Evolutionary conservation across 2,113 vertebrate genomes (phyloP).

Genomic region (Pedetes capensis): DNA sequence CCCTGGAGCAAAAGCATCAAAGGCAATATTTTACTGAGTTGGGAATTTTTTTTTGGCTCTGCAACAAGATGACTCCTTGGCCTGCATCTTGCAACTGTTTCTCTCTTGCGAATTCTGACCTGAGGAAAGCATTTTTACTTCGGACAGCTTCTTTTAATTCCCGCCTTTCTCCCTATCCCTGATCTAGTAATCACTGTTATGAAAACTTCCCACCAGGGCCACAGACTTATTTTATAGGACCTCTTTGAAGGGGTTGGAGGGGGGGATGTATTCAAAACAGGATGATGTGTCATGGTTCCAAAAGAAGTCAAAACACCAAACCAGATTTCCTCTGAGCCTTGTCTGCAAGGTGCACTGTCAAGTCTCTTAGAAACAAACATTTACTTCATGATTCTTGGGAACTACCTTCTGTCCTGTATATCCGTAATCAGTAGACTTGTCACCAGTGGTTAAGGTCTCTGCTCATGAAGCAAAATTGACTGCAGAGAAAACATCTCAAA

Average conservation of each 20-base stretch:
- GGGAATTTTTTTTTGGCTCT: conserved; percentile 63
- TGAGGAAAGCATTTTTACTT: conserved; percentile 47
- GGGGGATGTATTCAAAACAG: background rate
- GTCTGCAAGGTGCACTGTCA: background rate
- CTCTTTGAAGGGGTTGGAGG: conserved; percentile 20
- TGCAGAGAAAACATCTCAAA: background rate
- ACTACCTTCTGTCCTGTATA: background rate
- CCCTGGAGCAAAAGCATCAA: conserved; percentile 73
- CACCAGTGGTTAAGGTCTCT: background rate
- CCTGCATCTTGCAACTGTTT: background rate
- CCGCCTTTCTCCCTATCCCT: background rate
- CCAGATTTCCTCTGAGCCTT: background rate
- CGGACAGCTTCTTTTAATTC: conserved; percentile 48
- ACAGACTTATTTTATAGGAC: conserved; percentile 48
- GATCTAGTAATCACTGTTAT: conserved; percentile 45
- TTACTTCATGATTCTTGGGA: background rate
- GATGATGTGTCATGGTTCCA: background rate
- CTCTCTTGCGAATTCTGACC: conserved; percentile 1
- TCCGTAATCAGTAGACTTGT: background rate
- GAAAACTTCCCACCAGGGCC: conserved; percentile 46
- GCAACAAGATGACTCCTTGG: conserved; percentile 56
- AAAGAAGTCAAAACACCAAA: background rate
- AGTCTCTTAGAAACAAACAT: background rate
- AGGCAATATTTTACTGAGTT: conserved; percentile 68
- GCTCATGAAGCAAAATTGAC: background rate